Evolutionary conservation across 2,113 vertebrate genomes (phyloP).

Genomic region (Rhinogobius similis): DNA sequence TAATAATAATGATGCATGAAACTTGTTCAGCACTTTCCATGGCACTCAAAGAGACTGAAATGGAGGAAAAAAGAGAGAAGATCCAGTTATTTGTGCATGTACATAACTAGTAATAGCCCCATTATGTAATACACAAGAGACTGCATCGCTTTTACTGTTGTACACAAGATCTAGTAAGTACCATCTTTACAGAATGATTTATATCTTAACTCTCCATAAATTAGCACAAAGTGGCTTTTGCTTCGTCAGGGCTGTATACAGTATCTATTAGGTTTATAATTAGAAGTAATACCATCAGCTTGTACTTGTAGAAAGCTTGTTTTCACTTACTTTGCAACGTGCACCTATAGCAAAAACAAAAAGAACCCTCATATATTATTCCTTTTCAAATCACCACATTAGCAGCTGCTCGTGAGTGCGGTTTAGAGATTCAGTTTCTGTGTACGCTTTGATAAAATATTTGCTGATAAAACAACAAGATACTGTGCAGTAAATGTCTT

Average conservation of each 20-base stretch:
- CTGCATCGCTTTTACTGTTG: neutral
- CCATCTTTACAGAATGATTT: neutral
- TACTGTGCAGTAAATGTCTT: neutral
- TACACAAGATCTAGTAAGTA: neutral
- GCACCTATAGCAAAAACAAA: conserved; percentile 6
- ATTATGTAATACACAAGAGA: no score
- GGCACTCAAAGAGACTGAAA: no score
- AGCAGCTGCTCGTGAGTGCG: neutral
- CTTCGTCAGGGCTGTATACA: neutral
- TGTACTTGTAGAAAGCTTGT: conserved; percentile 1
- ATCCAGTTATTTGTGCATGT: no score
- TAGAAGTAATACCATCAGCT: neutral
- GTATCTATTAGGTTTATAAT: conserved; percentile 5
- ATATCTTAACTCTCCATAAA: conserved; percentile 8
- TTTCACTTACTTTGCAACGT: conserved; percentile 8
- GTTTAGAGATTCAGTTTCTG: neutral
- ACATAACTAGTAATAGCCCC: no score
- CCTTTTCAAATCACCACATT: neutral
- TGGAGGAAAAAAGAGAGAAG: no score
- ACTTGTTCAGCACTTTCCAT: no score
- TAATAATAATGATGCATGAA: no score
- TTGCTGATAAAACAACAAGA: neutral
- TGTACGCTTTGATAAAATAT: neutral
- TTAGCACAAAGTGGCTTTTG: neutral
- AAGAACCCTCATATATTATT: conserved; percentile 10